phyloP scores from a whole-genome alignment of 2,113 vertebrate species.

The Choloepus hoffmanni region DNA sequence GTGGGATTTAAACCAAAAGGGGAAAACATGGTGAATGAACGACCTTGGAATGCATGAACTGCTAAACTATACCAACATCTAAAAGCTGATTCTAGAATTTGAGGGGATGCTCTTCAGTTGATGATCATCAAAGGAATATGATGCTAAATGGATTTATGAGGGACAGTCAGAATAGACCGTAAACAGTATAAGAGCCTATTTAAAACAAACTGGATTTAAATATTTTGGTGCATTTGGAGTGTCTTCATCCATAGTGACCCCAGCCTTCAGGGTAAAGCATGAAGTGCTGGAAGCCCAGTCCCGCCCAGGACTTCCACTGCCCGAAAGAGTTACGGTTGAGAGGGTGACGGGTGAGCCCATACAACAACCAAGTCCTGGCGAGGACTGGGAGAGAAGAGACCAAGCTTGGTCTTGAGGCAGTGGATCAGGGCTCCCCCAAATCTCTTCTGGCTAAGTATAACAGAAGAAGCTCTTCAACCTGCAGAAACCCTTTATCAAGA shows the following conservation, averaged over 20 bases:
- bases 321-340: background rate
- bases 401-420: background rate
- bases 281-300: background rate
- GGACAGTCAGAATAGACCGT: background rate
- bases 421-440: background rate
- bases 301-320: fast-evolving
- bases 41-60: background rate
- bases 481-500: background rate
- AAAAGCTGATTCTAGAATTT: background rate
- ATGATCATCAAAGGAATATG: background rate
- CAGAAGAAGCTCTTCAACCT: fast-evolving
- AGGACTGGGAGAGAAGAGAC: background rate
- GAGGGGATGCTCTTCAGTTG: background rate
- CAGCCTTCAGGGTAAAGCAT: background rate
- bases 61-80: background rate
- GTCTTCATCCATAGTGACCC: background rate
- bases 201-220: slow-evolving; percentile 36
- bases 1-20: background rate
- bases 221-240: background rate
- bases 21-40: background rate
- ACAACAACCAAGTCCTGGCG: background rate
- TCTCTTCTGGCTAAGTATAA: background rate
- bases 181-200: background rate
- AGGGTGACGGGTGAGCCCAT: background rate
- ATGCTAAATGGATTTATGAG: background rate